Evolutionary conservation across 2,113 vertebrate genomes (phyloP), one percentile per base, ranked within the genome.

Genomic region (Rattus rattus): DNA sequence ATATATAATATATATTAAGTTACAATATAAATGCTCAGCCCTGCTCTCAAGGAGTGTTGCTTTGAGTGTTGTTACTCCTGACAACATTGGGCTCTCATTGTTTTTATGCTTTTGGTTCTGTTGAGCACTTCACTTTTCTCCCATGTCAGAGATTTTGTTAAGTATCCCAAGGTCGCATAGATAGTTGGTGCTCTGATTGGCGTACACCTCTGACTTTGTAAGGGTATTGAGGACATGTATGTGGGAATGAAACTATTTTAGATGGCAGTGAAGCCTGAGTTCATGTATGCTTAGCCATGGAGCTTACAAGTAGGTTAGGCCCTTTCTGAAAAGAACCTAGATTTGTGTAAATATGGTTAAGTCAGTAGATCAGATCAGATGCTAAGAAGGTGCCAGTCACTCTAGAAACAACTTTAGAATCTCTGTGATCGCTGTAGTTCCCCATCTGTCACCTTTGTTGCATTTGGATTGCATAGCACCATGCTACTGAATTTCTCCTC

Each of bases 301-400:
- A 70, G 19, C 49, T 77, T 56, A 6, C 80, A 49, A 88, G 28
- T 67, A 88, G 81, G 19, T 1, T 20, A 4, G 67, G 7, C 75
- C 72, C 33, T 88, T 72, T 92, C 69, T 94, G 96, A 91, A 92
- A 89, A 93, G 83, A 17, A 54, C 83, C 54, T 91, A 90, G 61
- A 63, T 56, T 13, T 77, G 63, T n/a, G 7, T 5, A 77, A 43
- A 36, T 52, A 2, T 28, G 43, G 19, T 87, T 88, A 88, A 92
- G 49, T 79, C 69, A 84, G 69, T 61, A 59, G 33, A 28, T 91
- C 13, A 72, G 43, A 28, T 73, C 59, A 79, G 86, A 77, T 76
- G 81, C 20, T 96, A 10, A 70, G 26, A 65, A 47, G 69, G 85
- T 30, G 4, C 43, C 43, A 5, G 33, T 14, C 54, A 13, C 36